A percentile compares a stretch with the other conserved stretches of the same genome.
Evolutionary conservation across 2,113 vertebrate species (phyloP).

Genomic region (Gambusia holbrooki): DNA sequence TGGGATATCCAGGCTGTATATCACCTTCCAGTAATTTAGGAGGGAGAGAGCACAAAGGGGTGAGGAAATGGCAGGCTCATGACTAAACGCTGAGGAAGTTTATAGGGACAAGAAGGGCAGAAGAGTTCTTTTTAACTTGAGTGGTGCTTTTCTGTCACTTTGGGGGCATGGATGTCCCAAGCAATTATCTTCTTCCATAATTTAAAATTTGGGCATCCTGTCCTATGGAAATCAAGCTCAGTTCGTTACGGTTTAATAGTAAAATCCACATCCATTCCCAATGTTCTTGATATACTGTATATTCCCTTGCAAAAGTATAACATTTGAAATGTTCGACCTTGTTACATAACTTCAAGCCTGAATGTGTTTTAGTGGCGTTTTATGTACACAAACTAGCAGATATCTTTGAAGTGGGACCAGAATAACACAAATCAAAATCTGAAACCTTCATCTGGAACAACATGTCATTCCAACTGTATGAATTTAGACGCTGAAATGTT

Average conservation of each 20-base stretch:
- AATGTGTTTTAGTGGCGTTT: no score
- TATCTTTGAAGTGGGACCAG: no score
- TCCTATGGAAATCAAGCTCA: background rate
- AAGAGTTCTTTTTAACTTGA: slow-evolving; percentile 53
- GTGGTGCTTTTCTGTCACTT: slow-evolving; percentile 50
- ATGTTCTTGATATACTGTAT: no score
- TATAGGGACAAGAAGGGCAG: slow-evolving; percentile 55
- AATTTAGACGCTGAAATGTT: no score
- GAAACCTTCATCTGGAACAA: no score
- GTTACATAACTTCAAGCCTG: no score
- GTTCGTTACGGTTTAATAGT: no score
- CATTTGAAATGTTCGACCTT: no score
- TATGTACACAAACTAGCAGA: no score
- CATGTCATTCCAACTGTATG: no score
- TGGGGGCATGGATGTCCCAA: slow-evolving; percentile 35
- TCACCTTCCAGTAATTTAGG: slow-evolving; percentile 78
- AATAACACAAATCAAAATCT: no score
- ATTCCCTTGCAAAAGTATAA: background rate
- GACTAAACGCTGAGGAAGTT: slow-evolving; percentile 66
- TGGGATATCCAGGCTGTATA: slow-evolving; percentile 74
- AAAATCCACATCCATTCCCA: background rate
- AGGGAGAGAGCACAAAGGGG: slow-evolving; percentile 59
- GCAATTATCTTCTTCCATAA: slow-evolving; percentile 29
- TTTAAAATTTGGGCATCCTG: slow-evolving; percentile 24
- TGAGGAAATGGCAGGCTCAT: slow-evolving; percentile 65